phyloP scores from a whole-genome alignment of 2,797 vertebrate species.

The Hipposideros larvatus region DNA sequence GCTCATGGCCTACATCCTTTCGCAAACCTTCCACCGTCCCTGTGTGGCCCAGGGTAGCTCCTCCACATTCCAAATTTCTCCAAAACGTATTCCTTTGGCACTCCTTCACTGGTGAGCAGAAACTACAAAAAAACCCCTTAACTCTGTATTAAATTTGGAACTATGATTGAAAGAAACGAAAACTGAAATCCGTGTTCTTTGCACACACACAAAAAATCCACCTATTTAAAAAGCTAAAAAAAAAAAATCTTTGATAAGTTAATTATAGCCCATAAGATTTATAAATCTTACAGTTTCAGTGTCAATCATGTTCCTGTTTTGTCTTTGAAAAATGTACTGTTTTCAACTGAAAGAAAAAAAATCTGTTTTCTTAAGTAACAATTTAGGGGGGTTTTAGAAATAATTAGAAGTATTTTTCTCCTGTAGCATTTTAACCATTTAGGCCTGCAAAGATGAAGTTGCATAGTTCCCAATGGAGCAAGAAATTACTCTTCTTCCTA shows the following conservation, averaged over 20 bases:
- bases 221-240: constrained; percentile 55
- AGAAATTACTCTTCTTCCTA: neutral
- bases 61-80: neutral
- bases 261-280: constrained; percentile 62
- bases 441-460: neutral
- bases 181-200: neutral
- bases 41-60: neutral
- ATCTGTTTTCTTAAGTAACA: neutral
- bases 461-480: neutral
- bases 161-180: constrained; percentile 23
- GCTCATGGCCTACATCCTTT: neutral
- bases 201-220: neutral
- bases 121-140: neutral
- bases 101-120: neutral
- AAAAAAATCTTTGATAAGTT: constrained; percentile 41
- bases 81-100: neutral
- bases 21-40: neutral
- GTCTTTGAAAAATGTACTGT: constrained; percentile 26
- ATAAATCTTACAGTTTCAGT: constrained; percentile 61
- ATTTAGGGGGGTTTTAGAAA: neutral
- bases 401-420: constrained; percentile 10
- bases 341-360: constrained; percentile 12
- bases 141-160: neutral
- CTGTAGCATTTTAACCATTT: neutral
- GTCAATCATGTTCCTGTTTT: constrained; percentile 13